These are phyloP conservation scores for Chloromyia formosa DNA, from an alignment of 2,888 invertebrate species.

Conservation along the genomic window DNA sequence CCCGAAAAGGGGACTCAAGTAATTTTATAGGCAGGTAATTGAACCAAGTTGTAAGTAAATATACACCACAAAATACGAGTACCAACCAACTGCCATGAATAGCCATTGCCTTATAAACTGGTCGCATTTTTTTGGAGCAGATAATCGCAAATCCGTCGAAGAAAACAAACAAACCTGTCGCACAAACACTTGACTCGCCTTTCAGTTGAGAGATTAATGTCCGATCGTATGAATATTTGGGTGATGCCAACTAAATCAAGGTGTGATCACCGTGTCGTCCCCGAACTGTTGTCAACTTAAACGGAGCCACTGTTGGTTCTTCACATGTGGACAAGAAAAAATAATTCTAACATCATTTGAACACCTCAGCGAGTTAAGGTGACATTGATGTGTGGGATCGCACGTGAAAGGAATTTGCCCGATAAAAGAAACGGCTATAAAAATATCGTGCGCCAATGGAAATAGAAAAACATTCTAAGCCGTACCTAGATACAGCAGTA, in stretches of 20 bases:
- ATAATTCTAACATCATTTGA: background rate
- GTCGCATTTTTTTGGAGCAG: constrained; percentile 12
- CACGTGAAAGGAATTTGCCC: constrained; percentile 11
- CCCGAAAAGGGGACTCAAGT: constrained; percentile 5
- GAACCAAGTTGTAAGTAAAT: background rate
- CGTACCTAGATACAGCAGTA: too few species aligned
- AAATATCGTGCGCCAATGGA: background rate
- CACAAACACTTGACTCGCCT: constrained; percentile 4
- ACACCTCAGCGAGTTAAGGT: constrained; percentile 2
- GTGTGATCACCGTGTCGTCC: background rate
- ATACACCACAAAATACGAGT: constrained; percentile 2
- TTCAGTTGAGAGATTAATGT: constrained; percentile 14
- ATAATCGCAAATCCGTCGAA: background rate
- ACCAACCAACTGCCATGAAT: background rate
- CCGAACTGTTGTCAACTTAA: background rate
- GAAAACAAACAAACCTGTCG: constrained; percentile 15
- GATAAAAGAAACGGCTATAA: background rate
- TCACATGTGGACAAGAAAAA: background rate
- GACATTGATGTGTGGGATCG: constrained; percentile 37
- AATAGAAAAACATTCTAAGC: too few species aligned
- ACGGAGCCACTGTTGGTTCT: background rate
- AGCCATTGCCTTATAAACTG: background rate
- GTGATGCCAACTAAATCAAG: constrained; percentile 8
- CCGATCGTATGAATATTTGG: background rate
- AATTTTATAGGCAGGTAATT: background rate